These are phyloP conservation scores for Helicoverpa zea DNA, from an alignment of 1,140 invertebrate species.

Conservation along the genomic window DNA sequence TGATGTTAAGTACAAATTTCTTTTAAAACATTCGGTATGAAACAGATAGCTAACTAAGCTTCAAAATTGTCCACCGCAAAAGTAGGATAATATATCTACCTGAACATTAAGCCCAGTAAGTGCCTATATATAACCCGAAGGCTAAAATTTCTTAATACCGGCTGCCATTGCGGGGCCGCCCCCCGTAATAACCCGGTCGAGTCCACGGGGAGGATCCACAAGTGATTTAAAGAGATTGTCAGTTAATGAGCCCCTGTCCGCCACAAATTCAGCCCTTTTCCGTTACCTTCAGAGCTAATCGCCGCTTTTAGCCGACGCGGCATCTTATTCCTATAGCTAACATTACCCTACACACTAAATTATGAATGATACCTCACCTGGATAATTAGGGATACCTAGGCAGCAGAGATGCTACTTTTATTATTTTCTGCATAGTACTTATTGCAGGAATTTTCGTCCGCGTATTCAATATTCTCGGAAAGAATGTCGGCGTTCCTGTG, in stretches of 20 bases:
- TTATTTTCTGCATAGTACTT: neutral
- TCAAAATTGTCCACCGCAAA: neutral
- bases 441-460: neutral
- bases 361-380: slow-evolving; percentile 25
- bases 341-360: slow-evolving; percentile 50
- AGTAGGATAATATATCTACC: slow-evolving; percentile 34
- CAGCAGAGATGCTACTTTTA: neutral
- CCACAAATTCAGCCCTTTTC: slow-evolving; percentile 83
- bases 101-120: slow-evolving; percentile 46
- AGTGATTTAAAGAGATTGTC: slow-evolving; percentile 86
- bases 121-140: slow-evolving; percentile 51
- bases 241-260: slow-evolving; percentile 79
- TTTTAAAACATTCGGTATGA: neutral
- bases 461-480: slow-evolving; percentile 24
- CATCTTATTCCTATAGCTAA: slow-evolving; percentile 61
- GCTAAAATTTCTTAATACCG: slow-evolving; percentile 80
- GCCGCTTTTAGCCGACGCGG: slow-evolving; percentile 62
- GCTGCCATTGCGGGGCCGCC: slow-evolving; percentile 65
- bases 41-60: neutral
- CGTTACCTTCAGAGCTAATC: slow-evolving; percentile 70
- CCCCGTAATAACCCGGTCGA: slow-evolving; percentile 75
- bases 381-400: neutral
- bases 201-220: slow-evolving; percentile 76
- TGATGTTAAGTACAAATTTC: too few relatives aligned
- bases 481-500: neutral